A percentile compares a stretch with the other conserved stretches of the same genome.
These are phyloP conservation scores for Peromyscus aztecus DNA, from an alignment of 2,797 vertebrate species.

Conservation along the genomic window DNA sequence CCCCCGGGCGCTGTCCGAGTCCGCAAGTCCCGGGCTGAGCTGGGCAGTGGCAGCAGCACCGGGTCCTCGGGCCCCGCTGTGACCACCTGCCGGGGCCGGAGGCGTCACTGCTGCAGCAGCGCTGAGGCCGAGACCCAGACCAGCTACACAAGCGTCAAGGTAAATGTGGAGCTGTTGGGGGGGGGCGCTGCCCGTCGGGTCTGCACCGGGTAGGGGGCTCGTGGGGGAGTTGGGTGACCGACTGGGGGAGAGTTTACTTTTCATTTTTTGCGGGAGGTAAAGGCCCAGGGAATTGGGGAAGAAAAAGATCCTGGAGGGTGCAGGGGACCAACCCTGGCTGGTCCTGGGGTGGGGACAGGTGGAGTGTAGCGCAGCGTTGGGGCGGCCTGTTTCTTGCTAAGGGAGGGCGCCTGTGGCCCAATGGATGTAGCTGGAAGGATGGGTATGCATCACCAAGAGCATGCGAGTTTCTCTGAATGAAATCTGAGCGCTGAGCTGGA, in stretches of 20 bases:
- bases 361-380: background rate
- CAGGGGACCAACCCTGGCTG: background rate
- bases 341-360: background rate
- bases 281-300: background rate
- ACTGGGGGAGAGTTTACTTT: slow-evolving; percentile 71
- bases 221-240: background rate
- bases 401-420: slow-evolving; percentile 9
- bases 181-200: slow-evolving; percentile 24
- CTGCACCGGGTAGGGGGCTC: slow-evolving; percentile 19
- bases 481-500: background rate
- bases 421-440: background rate
- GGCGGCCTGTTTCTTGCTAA: background rate
- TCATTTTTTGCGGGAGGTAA: background rate
- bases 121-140: slow-evolving; percentile 96
- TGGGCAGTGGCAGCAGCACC: slow-evolving; percentile 79
- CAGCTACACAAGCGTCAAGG: slow-evolving; percentile 92
- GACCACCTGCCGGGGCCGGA: slow-evolving; percentile 87
- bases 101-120: slow-evolving; percentile 88
- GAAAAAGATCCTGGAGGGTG: background rate
- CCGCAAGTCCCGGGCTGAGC: slow-evolving; percentile 86
- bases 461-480: slow-evolving; percentile 50
- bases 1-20: slow-evolving; percentile 87
- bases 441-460: slow-evolving; percentile 17
- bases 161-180: slow-evolving; percentile 81
- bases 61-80: slow-evolving; percentile 79